Conservation (phyloP, 2,888 invertebrate species). For the Drosophila yooni region DNA sequence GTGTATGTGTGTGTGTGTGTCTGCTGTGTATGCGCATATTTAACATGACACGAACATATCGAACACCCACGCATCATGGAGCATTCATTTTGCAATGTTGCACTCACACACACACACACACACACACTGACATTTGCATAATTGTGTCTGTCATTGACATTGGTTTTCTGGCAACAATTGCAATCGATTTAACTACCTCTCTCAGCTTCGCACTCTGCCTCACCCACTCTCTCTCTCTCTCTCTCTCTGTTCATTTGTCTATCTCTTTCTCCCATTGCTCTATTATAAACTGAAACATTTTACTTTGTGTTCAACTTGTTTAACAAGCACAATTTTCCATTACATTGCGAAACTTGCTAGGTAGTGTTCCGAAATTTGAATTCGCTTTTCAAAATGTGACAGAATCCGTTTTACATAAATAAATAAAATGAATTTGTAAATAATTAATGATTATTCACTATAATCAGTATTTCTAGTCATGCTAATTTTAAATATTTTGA, state of each 20-base stretch:
- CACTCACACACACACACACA: slow-evolving; percentile 44
- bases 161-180: slow-evolving; percentile 73
- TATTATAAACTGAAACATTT: slow-evolving; percentile 70
- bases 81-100: slow-evolving; percentile 78
- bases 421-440: too few relatives aligned
- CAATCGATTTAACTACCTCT: slow-evolving; percentile 42
- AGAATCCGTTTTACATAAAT: neutral
- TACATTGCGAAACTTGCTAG: slow-evolving; percentile 49
- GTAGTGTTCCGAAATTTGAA: slow-evolving; percentile 24
- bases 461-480: neutral
- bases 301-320: slow-evolving; percentile 78
- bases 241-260: neutral
- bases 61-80: slow-evolving; percentile 75
- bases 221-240: neutral
- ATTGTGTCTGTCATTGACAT: slow-evolving; percentile 68
- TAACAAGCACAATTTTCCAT: slow-evolving; percentile 67
- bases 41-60: slow-evolving; percentile 76
- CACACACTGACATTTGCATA: slow-evolving; percentile 62
- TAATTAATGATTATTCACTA: neutral
- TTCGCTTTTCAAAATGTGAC: neutral
- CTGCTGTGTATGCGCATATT: slow-evolving; percentile 56
- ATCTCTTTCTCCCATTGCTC: neutral
- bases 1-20: slow-evolving; percentile 11
- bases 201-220: neutral
- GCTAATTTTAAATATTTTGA: too few relatives aligned